Base-by-base conservation (phyloP, 2,888 invertebrate genomes). In the Neuroscelio doddi region DNA sequence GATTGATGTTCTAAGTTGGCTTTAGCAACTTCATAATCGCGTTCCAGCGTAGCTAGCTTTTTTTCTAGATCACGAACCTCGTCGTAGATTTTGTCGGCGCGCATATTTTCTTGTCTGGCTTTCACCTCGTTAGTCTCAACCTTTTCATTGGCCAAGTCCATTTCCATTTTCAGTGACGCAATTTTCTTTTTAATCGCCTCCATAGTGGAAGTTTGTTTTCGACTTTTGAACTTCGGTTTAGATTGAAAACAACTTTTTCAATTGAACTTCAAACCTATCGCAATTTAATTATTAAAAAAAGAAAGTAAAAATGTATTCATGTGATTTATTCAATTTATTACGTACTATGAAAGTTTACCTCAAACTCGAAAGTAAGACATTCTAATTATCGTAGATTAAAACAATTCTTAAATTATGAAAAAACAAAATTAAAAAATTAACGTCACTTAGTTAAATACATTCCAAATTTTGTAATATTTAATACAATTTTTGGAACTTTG, bases 31-130 rank as follows among this genome's bases (percentile, higher is more conserved):
- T 90, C 92, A 81, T 96, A 90, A 87, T 98, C 97, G 80, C 91
- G 92, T 85, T 98, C 98, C 74, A 97, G 92, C 86, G 95, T 95
- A 73, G 91, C 87, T 83, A 96, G 92, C 88, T 96, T 97, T 91
- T 98, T 98, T 86, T 94, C 94, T 85, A 97, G 91, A 79, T 95
- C 95, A 82, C 93, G 92, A 77, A 97, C 93, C 86, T 98, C 98
- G 87, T 98, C 97, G 85, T 92, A 91, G 69, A 94, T 90, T 87
- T 88, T 71, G 63, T 84, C 84, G 8, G 84, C 84, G 12, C 83
- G 73, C 64, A 80, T 52, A 65, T 84, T 80, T 58, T 84, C 88
- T 76, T 89, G 89, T 72, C 87, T 87, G 66, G 89, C 87, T 79
- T 89, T 88, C 67, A 87, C 87, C 76, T 91, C 91, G 72, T 89